Percentiles rank a stretch among this genome's conserved stretches.
Conservation (phyloP, 2,113 vertebrate genomes). For the Phainopepla nitens region DNA sequence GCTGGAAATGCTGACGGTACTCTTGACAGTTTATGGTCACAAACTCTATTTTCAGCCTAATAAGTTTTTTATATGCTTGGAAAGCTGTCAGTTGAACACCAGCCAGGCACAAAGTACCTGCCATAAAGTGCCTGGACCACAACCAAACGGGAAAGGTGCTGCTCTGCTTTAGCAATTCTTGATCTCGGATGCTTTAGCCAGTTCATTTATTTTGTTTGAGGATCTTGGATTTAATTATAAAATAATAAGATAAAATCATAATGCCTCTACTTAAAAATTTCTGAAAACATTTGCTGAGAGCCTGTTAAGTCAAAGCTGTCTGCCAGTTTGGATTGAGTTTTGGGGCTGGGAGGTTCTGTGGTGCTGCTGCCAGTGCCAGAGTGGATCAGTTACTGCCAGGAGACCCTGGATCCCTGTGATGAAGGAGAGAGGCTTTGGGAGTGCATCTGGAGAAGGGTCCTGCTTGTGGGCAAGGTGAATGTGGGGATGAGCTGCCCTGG, state of each 20-base stretch:
- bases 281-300: background rate
- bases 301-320: background rate
- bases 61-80: slow-evolving; percentile 67
- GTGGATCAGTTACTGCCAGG: background rate
- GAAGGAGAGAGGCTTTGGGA: background rate
- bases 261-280: background rate
- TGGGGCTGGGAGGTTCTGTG: rapidly evolving
- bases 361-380: rapidly evolving
- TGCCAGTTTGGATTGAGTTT: background rate
- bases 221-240: background rate
- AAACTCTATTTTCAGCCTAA: slow-evolving; percentile 74
- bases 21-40: slow-evolving; percentile 45
- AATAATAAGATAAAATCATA: background rate
- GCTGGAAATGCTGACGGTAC: background rate
- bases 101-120: slow-evolving; percentile 67
- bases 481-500: background rate
- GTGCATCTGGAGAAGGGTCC: background rate
- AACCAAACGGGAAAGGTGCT: background rate
- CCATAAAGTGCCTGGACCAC: slow-evolving; percentile 6
- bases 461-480: background rate
- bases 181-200: rapidly evolving
- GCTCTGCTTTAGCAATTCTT: background rate
- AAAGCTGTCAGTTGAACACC: slow-evolving; percentile 60
- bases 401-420: background rate
- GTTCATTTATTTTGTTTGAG: background rate